Evolutionary conservation across 2,113 vertebrate genomes (phyloP).

Genomic region (Thunnus thynnus): DNA sequence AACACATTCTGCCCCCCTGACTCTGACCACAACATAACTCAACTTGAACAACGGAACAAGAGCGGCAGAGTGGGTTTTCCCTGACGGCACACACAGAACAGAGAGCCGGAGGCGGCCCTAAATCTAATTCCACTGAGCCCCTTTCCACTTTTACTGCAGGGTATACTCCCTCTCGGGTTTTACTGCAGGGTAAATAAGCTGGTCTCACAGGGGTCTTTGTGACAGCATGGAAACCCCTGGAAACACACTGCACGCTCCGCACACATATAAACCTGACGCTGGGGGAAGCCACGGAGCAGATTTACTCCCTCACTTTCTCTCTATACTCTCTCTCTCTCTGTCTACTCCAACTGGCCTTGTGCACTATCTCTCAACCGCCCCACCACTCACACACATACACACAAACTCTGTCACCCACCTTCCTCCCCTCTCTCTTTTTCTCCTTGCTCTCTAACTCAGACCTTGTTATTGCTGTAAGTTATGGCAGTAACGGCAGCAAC

Average conservation of each 20-base stretch:
- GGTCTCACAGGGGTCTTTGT: slow-evolving; percentile 82
- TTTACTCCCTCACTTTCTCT: slow-evolving; percentile 64
- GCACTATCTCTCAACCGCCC: slow-evolving; percentile 37
- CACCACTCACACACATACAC: slow-evolving; percentile 10
- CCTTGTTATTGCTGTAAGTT: slow-evolving; percentile 73
- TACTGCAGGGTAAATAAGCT: slow-evolving; percentile 85
- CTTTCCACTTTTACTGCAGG: slow-evolving; percentile 76
- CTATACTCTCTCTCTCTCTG: slow-evolving; percentile 19
- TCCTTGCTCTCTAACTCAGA: slow-evolving; percentile 35
- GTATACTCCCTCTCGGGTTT: slow-evolving; percentile 83
- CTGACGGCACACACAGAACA: slow-evolving; percentile 72
- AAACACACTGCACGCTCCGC: slow-evolving; percentile 66
- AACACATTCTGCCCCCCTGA: slow-evolving; percentile 23
- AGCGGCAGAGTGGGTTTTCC: slow-evolving; percentile 65
- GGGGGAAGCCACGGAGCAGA: slow-evolving; percentile 66
- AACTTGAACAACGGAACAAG: slow-evolving; percentile 61
- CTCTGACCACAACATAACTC: slow-evolving; percentile 58
- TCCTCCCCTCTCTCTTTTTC: slow-evolving; percentile 18
- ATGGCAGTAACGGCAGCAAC: slow-evolving; percentile 30
- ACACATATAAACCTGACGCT: slow-evolving; percentile 69
- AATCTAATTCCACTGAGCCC: slow-evolving; percentile 78
- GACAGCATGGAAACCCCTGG: slow-evolving; percentile 82
- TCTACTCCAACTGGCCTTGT: slow-evolving; percentile 52
- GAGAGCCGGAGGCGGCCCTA: slow-evolving; percentile 69
- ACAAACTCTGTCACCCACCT: slow-evolving; percentile 1